Evolutionary conservation across 2,797 vertebrate genomes (phyloP), one percentile per base, ranked within the genome.

Genomic region (Falco rusticolus): DNA sequence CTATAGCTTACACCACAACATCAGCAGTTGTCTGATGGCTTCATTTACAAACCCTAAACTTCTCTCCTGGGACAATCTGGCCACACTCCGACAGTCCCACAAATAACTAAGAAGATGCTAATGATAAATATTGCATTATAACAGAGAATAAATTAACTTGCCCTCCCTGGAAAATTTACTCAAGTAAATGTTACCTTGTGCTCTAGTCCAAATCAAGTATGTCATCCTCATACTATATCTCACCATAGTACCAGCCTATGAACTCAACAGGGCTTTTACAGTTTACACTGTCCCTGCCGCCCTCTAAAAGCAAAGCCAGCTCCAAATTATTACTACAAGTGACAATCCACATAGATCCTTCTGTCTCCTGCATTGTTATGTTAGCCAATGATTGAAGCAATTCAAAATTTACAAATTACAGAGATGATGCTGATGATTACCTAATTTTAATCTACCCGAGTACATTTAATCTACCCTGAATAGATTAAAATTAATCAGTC

Each of bases 401-500:
- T 50, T 81, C 65, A 91, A 84, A 97, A 84, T 70, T 60, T 66
- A 86, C 65, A 61, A 93, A 65, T 86, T 71, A 75, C 28, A 70
- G 86, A 86, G 65, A 92, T 60, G 64, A 91, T 86, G 65, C 76
- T 93, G 89, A 57, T 85, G 64, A 90, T 93, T 76, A 89, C 53
- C 56, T 81, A 33, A 89, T 95, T 93, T 95, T 93, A 83, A 91
- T 87, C 85, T 95, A 93, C 45, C 70, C 4, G 0, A 92, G 71
- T 77, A 64, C 57, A 37, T 94, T 94, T 89, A 89, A 94, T 76
- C 83, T 90, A 86, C 83, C 63, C 83, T 84, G 84, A 87, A 87
- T 68, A 78, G 92, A 75, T 61, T 91, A 83, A 95, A 93, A 94
- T 85, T 80, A 94, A 91, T 89, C 93, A 93, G 78, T 59, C 63